Evolutionary conservation across 2,888 invertebrate species (phyloP).

Genomic region (Scelioninae gen. 1): DNA sequence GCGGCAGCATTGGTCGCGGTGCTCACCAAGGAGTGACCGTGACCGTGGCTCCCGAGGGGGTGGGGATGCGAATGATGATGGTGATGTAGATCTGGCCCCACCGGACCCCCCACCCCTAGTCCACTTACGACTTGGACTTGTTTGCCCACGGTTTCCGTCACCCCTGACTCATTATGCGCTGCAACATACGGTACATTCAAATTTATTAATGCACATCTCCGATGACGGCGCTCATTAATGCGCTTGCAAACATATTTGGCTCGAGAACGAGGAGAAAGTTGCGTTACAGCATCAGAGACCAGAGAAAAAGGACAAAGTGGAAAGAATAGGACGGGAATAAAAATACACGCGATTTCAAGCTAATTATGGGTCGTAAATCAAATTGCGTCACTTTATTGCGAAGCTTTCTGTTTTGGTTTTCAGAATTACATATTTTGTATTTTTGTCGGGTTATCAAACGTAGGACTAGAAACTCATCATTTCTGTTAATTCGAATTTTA

Average conservation of each 20-base stretch:
- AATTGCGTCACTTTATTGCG: conserved; percentile 30
- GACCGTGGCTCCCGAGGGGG: no score
- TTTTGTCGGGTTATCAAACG: no score
- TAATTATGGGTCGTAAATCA: conserved; percentile 40
- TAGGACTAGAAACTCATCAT: no score
- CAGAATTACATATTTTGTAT: conserved; percentile 2
- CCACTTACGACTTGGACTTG: conserved; percentile 83
- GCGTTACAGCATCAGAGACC: conserved; percentile 38
- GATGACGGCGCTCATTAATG: conserved; percentile 65
- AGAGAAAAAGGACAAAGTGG: conserved; percentile 2
- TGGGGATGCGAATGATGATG: no score
- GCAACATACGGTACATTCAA: conserved; percentile 74
- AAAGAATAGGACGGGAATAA: conserved; percentile 14
- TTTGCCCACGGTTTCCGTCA: conserved; percentile 84
- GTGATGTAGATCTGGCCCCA: no score
- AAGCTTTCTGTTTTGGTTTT: conserved; percentile 24
- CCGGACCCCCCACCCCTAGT: no score
- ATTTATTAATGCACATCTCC: conserved; percentile 62
- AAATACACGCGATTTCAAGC: conserved; percentile 32
- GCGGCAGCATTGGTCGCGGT: conserved; percentile 80
- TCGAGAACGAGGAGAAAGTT: conserved; percentile 58
- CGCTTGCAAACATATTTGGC: conserved; percentile 56
- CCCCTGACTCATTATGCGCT: conserved; percentile 83
- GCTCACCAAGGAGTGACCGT: conserved; percentile 81
- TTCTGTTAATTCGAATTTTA: no score